These are phyloP conservation scores for Podarcis muralis DNA, from an alignment of 2,113 vertebrate genomes.

Conservation along the genomic window DNA sequence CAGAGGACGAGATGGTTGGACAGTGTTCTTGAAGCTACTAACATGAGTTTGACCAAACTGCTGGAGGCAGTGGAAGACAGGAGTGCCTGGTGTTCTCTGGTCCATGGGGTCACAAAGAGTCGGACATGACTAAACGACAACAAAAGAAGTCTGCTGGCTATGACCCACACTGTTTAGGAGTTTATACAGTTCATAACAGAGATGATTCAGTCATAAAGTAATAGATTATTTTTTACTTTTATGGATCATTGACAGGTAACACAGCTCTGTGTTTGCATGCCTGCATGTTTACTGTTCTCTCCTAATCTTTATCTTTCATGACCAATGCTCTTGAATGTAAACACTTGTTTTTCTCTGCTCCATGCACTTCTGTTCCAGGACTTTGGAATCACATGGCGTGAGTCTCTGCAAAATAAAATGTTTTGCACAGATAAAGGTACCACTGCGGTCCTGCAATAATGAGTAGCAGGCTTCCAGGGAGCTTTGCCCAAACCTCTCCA, in stretches of 20 bases:
- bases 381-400: conserved; percentile 20
- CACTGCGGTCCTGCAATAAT: conserved; percentile 26
- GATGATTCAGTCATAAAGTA: background rate
- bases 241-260: background rate
- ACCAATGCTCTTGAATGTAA: conserved; percentile 11
- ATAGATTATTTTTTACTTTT: background rate
- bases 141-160: no score
- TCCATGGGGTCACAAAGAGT: no score
- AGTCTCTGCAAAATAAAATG: conserved; percentile 10
- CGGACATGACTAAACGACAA: no score
- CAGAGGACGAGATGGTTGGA: no score
- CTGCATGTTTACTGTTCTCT: background rate
- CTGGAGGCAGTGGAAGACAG: no score
- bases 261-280: background rate
- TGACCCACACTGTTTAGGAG: background rate
- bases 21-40: no score
- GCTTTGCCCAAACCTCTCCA: conserved; percentile 36
- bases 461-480: conserved; percentile 35
- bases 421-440: conserved; percentile 32
- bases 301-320: background rate
- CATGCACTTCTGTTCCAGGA: conserved; percentile 13
- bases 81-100: no score
- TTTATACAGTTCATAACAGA: background rate
- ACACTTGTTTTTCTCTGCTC: background rate
- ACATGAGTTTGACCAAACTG: no score